Percentiles rank a stretch among this genome's conserved stretches.
These are phyloP conservation scores for Dendrolimus houi DNA, from an alignment of 2,888 invertebrate genomes.

Conservation along the genomic window DNA sequence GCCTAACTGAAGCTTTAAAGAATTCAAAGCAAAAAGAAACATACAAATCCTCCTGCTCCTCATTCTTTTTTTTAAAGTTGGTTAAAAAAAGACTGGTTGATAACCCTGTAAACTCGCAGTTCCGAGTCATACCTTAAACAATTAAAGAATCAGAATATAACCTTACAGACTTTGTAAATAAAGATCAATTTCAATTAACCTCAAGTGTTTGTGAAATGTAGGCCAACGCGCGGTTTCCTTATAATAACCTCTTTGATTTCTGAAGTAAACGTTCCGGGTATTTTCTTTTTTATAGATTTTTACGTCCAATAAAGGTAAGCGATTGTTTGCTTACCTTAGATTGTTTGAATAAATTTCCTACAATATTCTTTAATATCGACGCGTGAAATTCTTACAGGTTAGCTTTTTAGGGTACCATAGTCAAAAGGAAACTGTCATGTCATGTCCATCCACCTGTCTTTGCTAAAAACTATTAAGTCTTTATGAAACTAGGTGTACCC, in stretches of 20 bases:
- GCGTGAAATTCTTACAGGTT: not conserved
- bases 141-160: conserved; percentile 15
- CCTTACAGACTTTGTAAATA: conserved; percentile 13
- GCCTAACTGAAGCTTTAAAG: too few species aligned
- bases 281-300: not conserved
- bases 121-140: not conserved
- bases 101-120: not conserved
- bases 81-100: not conserved
- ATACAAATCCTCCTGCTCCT: too few species aligned
- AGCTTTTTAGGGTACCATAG: too few species aligned
- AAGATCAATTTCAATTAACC: not conserved
- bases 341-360: not conserved
- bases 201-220: not conserved
- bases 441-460: too few species aligned
- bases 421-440: too few species aligned
- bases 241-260: not conserved
- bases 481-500: too few species aligned
- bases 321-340: not conserved
- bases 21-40: too few species aligned
- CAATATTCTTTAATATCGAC: not conserved
- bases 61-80: too few species aligned
- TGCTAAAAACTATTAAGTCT: too few species aligned
- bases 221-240: not conserved
- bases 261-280: not conserved
- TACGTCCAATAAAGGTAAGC: not conserved